Evolutionary conservation across 2,888 invertebrate genomes (phyloP).

Genomic region (Lymantria monacha): DNA sequence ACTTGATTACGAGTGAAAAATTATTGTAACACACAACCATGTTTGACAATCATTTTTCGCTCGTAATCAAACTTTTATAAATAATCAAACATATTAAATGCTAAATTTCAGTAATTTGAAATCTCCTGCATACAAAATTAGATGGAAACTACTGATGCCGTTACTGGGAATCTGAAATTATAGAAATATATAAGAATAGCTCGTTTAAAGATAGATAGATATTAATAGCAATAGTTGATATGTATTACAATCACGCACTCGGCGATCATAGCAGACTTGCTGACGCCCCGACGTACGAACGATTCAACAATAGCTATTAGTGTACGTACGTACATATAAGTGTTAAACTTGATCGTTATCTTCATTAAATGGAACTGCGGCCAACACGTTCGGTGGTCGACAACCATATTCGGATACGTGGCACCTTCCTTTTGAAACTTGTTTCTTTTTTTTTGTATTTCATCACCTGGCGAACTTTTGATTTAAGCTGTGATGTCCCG

Average conservation of each 20-base stretch:
- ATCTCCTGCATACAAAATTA: no score
- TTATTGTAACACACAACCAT: no score
- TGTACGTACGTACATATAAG: constrained; percentile 17
- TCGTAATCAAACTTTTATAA: no score
- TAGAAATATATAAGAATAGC: no score
- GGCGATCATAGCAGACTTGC: constrained; percentile 18
- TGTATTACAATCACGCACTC: constrained; percentile 29
- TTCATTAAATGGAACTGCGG: constrained; percentile 8
- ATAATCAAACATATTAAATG: no score
- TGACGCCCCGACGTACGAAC: constrained; percentile 27
- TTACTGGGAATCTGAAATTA: no score
- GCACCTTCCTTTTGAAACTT: neutral
- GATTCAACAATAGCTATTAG: constrained; percentile 32
- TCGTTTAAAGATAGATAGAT: no score
- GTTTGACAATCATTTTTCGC: no score
- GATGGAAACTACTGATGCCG: no score
- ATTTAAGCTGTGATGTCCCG: neutral
- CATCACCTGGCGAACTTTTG: neutral
- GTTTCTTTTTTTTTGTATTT: neutral
- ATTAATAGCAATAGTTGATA: constrained; percentile 4
- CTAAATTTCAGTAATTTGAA: no score
- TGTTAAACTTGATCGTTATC: constrained; percentile 24
- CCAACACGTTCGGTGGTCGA: neutral
- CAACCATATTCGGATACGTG: neutral
- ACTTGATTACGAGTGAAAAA: no score